These are phyloP conservation scores for Oenanthe oenanthe DNA, from an alignment of 2,113 vertebrate genomes.

Conservation along the genomic window DNA sequence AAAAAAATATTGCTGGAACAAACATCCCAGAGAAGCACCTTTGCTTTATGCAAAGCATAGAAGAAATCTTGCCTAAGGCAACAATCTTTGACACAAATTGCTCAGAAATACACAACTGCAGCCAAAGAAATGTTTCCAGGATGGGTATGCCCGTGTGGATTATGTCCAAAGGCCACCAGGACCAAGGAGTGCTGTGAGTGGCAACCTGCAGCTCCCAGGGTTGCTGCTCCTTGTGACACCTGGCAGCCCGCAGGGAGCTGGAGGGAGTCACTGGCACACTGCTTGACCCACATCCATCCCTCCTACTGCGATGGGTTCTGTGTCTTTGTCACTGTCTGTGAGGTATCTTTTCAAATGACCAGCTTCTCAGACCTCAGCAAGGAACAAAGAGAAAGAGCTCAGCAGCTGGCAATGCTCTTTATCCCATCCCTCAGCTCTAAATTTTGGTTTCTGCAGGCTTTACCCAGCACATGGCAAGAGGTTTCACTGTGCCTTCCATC, in stretches of 20 bases:
- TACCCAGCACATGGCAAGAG: neutral
- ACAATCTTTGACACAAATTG: neutral
- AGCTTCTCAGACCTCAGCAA: neutral
- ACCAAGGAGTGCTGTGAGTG: too few relatives aligned
- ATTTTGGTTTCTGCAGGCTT: conserved; percentile 35
- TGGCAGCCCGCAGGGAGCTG: neutral
- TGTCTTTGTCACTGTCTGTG: neutral
- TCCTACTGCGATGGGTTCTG: neutral
- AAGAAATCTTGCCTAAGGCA: neutral
- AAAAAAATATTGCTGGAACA: neutral
- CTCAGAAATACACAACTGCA: neutral
- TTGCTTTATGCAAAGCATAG: neutral
- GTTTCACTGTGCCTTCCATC: conserved; percentile 16
- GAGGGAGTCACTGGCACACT: neutral
- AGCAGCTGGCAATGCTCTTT: neutral
- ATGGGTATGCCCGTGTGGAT: neutral
- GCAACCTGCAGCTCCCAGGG: neutral
- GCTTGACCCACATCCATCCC: neutral
- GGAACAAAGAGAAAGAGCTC: neutral
- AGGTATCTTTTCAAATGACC: neutral
- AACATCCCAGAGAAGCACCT: neutral
- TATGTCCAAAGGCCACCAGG: neutral
- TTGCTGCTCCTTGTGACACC: neutral
- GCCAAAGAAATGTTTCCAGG: neutral
- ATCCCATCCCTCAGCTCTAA: neutral